A percentile compares a stretch with the other conserved stretches of the same genome.
These are phyloP conservation scores for Anadara kagoshimensis DNA, from an alignment of 1,140 invertebrate species.

Conservation along the genomic window DNA sequence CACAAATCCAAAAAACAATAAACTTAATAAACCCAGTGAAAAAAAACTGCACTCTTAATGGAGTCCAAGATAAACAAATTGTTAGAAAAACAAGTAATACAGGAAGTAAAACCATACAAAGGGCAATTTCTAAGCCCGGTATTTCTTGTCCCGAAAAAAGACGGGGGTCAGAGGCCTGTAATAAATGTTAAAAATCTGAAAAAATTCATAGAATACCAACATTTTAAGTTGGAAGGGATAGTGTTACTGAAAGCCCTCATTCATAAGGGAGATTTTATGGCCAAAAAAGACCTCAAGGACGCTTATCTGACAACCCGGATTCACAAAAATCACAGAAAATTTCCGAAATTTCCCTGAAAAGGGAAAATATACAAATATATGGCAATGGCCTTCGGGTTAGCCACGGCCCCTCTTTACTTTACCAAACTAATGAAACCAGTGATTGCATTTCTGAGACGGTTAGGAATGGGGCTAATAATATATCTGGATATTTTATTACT, in stretches of 20 bases:
- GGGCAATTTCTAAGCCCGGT: neutral
- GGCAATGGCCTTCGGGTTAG: neutral
- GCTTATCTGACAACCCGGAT: neutral
- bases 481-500: slow-evolving; percentile 17
- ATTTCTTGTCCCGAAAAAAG: slow-evolving; percentile 1
- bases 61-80: neutral
- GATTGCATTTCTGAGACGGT: neutral
- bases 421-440: slow-evolving; percentile 14
- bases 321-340: neutral
- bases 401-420: neutral
- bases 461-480: slow-evolving; percentile 9
- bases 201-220: slow-evolving; percentile 1
- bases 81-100: slow-evolving; percentile 3
- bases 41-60: neutral
- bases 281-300: slow-evolving; percentile 1
- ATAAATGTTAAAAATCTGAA: neutral
- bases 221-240: slow-evolving; percentile 9
- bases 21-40: no score
- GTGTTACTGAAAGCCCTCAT: neutral
- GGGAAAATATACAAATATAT: neutral
- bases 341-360: neutral
- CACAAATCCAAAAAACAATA: no score
- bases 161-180: slow-evolving; percentile 3
- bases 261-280: neutral
- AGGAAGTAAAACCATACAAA: neutral